Evolutionary conservation across 2,797 vertebrate genomes (phyloP), one percentile per base, ranked within the genome.

Genomic region (Channallabes apus): DNA sequence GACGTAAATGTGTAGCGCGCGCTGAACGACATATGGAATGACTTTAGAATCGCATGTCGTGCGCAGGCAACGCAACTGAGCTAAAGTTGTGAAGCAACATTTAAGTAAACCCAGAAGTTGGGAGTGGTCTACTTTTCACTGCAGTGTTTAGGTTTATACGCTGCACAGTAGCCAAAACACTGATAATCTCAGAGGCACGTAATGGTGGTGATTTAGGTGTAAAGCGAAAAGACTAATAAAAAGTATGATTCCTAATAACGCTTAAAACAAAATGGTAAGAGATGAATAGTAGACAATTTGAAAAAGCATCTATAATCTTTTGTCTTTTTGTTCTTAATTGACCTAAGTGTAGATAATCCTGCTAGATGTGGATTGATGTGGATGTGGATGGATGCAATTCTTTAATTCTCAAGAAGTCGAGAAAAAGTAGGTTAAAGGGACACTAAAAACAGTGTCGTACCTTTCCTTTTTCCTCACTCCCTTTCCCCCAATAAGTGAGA

Each of bases 331-430:
- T 38, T 86, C 38, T 83, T n/a, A 62, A 71, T 65, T 56, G 84
- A 77, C 61, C 2, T 32, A 32, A 32, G 32, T 32, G 6, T 41
- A 82, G 86, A 72, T 54, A 83, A 84, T 84, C 61, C 67, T 58
- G 54, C 24, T 82, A 90, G 86, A 88, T 78, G 87, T 61, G 67
- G n/a, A n/a, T n/a, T n/a, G n/a, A n/a, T n/a, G n/a, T n/a, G n/a
- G n/a, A n/a, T n/a, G 88, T 87, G 77, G 72, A 85, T 59, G 82
- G 82, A 82, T 85, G 83, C 75, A 71, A 82, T 85, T 76, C 83
- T 86, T 83, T 85, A 88, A 88, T 51, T 51, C 46, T 51, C 46
- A 54, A 75, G 82, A 86, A 87, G 17, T 3, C 77, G 32, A 84
- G 51, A 58, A 73, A 84, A 81, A 72, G 69, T 61, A 83, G 59